Conservation (phyloP, 2,113 vertebrate species). For the Parus major region DNA sequence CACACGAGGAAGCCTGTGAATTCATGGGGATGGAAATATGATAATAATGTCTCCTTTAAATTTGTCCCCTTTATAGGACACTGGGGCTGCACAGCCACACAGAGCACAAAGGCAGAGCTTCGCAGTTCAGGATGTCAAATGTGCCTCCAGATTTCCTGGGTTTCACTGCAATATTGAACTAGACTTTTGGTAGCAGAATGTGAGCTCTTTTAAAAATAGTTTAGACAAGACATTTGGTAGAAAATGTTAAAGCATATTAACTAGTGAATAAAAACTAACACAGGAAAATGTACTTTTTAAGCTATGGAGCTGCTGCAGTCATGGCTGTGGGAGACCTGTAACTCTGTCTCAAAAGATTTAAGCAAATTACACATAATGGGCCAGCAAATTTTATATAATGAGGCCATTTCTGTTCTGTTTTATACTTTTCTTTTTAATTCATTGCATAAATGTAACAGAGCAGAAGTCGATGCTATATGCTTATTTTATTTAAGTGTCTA, state of each 20-base stretch:
- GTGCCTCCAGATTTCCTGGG: neutral
- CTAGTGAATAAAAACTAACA: slow-evolving; percentile 23
- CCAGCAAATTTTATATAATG: slow-evolving; percentile 42
- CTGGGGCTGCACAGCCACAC: neutral
- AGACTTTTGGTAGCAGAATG: slow-evolving; percentile 22
- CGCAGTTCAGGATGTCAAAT: neutral
- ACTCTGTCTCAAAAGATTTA: slow-evolving; percentile 7
- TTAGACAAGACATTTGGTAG: slow-evolving; percentile 34
- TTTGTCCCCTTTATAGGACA: neutral
- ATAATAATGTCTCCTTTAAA: slow-evolving; percentile 11
- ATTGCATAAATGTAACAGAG: neutral
- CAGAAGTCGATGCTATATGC: neutral
- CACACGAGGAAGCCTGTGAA: slow-evolving; percentile 56
- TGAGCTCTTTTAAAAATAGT: slow-evolving; percentile 44
- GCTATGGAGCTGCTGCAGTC: neutral
- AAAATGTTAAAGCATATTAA: slow-evolving; percentile 26
- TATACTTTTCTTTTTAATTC: slow-evolving; percentile 6
- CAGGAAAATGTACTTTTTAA: neutral
- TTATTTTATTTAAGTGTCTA: slow-evolving; percentile 2
- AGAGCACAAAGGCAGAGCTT: neutral
- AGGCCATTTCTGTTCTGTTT: slow-evolving; percentile 22
- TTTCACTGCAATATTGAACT: slow-evolving; percentile 9
- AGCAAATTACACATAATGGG: slow-evolving; percentile 24
- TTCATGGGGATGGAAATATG: slow-evolving; percentile 1
- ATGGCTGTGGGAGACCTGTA: slow-evolving; percentile 9